Evolutionary conservation across 53 echinoderm and acorn worm species (phyloP).

Genomic region (Paracentrotus lividus): DNA sequence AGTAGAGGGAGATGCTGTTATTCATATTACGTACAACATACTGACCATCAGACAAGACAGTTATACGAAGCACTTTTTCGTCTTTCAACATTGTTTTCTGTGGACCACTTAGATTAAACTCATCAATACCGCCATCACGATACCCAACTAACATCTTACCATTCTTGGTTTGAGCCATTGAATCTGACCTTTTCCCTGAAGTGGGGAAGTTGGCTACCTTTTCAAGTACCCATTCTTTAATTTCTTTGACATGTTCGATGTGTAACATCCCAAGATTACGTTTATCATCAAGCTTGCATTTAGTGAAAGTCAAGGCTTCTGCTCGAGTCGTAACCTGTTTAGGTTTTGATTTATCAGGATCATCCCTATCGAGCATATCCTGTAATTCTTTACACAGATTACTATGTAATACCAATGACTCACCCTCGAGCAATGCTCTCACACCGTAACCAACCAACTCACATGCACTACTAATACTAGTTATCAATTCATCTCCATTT

Average conservation of each 20-base stretch:
- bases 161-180: not conserved
- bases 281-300: not conserved
- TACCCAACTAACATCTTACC: not conserved
- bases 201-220: not conserved
- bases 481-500: not conserved
- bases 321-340: not conserved
- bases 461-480: not conserved
- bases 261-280: not conserved
- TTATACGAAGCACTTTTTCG: not conserved
- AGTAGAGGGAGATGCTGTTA: not conserved
- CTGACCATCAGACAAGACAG: not conserved
- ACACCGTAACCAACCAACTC: not conserved
- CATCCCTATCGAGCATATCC: not conserved
- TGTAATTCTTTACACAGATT: not conserved
- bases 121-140: not conserved
- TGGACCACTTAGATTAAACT: not conserved
- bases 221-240: not conserved
- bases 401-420: not conserved
- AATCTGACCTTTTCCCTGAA: not conserved
- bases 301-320: not conserved
- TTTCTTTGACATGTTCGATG: too few species aligned
- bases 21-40: not conserved
- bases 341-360: not conserved
- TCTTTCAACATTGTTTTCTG: not conserved
- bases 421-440: not conserved